A percentile compares a stretch with the other conserved stretches of the same genome.
phyloP scores from a whole-genome alignment of 2,797 vertebrate species.

The Microchirus variegatus region DNA sequence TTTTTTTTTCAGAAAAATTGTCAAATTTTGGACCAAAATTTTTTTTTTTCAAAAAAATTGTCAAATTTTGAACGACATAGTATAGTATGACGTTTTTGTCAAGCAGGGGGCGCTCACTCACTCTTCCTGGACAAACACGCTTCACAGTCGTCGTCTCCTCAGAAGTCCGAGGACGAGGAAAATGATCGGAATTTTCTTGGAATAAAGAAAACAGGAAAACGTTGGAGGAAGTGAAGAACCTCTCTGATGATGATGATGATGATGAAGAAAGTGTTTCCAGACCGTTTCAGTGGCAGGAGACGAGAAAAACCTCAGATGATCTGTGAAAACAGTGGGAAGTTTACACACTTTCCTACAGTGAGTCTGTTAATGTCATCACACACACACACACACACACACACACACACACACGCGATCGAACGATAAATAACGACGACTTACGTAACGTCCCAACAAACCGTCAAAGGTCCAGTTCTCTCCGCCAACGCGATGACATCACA shows the following conservation, averaged over 20 bases:
- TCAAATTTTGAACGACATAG: too few species aligned
- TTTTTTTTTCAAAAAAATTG: slow-evolving; percentile 34
- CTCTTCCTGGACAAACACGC: too few species aligned
- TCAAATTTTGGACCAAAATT: slow-evolving; percentile 15
- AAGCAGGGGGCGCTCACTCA: not conserved
- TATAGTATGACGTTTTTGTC: too few species aligned
- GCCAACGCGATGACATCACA: too few species aligned
- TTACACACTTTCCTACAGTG: slow-evolving; percentile 28
- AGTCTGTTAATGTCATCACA: too few species aligned
- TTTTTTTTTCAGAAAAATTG: slow-evolving; percentile 30
- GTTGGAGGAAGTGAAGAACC: slow-evolving; percentile 4
- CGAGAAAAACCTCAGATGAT: not conserved
- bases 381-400: too few species aligned
- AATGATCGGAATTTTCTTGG: slow-evolving; percentile 54
- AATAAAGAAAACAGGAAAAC: slow-evolving; percentile 23
- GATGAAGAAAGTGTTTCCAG: too few species aligned
- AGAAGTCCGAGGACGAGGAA: not conserved
- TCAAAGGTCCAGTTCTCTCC: too few species aligned
- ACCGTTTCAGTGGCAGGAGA: too few species aligned
- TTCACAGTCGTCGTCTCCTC: not conserved
- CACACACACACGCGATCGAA: too few species aligned
- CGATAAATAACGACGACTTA: too few species aligned
- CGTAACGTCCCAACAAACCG: too few species aligned
- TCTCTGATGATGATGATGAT: not conserved
- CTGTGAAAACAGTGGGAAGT: slow-evolving; percentile 29